phyloP scores from a whole-genome alignment of 2,113 vertebrate species.

The Bos javanicus region DNA sequence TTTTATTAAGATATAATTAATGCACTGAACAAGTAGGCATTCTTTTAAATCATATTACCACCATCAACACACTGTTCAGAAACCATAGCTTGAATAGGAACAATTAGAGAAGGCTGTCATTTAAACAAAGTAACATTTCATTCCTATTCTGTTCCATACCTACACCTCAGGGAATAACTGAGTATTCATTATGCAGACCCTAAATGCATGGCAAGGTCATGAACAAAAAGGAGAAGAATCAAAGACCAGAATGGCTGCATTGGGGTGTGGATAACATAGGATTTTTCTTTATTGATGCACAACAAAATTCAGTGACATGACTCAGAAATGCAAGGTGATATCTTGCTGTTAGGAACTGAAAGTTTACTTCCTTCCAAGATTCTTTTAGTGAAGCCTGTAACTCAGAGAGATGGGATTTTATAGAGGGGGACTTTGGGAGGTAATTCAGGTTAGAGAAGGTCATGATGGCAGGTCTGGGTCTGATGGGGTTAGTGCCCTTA shows the following conservation, averaged over 20 bases:
- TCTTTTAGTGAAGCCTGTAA: neutral
- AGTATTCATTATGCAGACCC: neutral
- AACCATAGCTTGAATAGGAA: neutral
- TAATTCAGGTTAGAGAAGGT: neutral
- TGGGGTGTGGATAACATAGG: neutral
- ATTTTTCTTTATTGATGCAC: neutral
- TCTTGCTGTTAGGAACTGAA: no score
- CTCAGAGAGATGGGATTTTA: neutral
- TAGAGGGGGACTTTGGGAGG: neutral
- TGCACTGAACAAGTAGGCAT: neutral
- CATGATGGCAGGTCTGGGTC: neutral
- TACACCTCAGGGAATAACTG: neutral
- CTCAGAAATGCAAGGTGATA: neutral
- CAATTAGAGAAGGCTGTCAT: neutral
- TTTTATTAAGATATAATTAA: neutral
- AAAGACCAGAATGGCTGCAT: neutral
- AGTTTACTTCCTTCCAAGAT: neutral
- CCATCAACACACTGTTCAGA: neutral
- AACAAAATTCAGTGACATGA: neutral
- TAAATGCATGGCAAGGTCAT: neutral
- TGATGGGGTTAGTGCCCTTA: neutral
- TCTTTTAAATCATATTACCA: neutral
- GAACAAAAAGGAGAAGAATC: neutral
- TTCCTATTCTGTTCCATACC: neutral
- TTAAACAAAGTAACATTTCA: neutral